A percentile compares a stretch with the other conserved stretches of the same genome.
phyloP scores from a whole-genome alignment of 2,113 vertebrate species.

The Rutilus rutilus region DNA sequence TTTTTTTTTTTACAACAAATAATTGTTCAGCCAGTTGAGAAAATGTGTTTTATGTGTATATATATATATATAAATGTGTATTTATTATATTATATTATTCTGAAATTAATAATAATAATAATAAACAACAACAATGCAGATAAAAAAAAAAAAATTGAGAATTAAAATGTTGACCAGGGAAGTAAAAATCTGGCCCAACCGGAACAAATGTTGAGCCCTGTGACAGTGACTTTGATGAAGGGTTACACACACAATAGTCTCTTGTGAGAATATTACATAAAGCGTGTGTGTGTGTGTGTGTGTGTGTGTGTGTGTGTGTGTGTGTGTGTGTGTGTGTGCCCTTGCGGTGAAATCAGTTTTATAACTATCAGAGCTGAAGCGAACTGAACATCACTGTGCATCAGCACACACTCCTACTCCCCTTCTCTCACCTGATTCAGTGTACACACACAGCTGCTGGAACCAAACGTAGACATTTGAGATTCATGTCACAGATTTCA shows the following conservation, averaged over 20 bases:
- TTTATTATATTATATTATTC: neutral
- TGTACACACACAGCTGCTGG: neutral
- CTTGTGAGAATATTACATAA: neutral
- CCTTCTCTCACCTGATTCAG: neutral
- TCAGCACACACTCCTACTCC: neutral
- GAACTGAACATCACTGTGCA: neutral
- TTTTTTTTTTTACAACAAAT: too few species aligned
- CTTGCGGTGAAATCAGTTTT: neutral
- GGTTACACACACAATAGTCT: neutral
- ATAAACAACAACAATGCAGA: neutral
- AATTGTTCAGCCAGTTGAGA: too few species aligned
- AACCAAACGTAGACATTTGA: neutral
- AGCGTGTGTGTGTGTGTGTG: neutral
- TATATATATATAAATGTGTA: neutral
- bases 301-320: neutral
- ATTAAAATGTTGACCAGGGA: neutral
- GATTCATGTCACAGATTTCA: slow-evolving; percentile 3
- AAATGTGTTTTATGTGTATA: too few species aligned
- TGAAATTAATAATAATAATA: neutral
- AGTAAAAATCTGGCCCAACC: neutral
- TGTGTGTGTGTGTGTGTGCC: neutral
- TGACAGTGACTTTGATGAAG: slow-evolving; percentile 28
- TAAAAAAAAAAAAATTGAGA: neutral
- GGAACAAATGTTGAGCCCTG: neutral
- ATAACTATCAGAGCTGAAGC: neutral